Conservation (phyloP, 2,797 vertebrate species). For the Tympanoctomys barrerae region DNA sequence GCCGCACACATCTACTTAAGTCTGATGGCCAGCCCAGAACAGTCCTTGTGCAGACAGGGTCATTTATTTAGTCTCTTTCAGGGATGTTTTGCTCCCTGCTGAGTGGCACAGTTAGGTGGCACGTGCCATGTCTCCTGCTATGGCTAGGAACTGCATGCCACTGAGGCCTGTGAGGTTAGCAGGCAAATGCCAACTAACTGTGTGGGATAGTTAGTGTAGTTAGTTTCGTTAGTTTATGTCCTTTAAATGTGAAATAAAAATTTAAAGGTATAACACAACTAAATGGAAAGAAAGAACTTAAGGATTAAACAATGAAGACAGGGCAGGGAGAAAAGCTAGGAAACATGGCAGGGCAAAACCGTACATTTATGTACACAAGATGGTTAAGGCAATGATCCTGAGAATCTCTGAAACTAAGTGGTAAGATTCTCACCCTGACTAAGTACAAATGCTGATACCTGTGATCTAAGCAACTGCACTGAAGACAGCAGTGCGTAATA, state of each 20-base stretch:
- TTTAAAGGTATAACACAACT: too few species aligned
- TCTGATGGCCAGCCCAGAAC: conserved; percentile 55
- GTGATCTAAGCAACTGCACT: too few species aligned
- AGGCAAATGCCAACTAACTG: conserved; percentile 66
- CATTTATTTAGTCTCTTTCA: conserved; percentile 19
- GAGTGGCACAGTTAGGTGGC: neutral
- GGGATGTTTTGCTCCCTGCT: conserved; percentile 9
- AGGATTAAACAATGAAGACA: too few species aligned
- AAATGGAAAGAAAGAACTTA: too few species aligned
- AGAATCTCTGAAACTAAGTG: too few species aligned
- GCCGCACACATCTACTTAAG: conserved; percentile 11
- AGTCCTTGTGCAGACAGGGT: conserved; percentile 58
- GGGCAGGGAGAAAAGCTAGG: too few species aligned
- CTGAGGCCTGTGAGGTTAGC: conserved; percentile 47
- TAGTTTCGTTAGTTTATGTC: neutral
- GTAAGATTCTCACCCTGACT: too few species aligned
- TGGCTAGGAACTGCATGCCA: neutral
- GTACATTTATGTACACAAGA: too few species aligned
- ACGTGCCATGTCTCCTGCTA: neutral
- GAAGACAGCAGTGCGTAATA: too few species aligned
- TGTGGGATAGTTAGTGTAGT: neutral
- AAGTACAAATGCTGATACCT: too few species aligned
- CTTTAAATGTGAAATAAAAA: conserved; percentile 61
- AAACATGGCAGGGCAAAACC: too few species aligned
- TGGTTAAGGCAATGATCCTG: too few species aligned